These are phyloP conservation scores for Amphipyra tragopoginis DNA, from an alignment of 2,888 invertebrate species.

Conservation along the genomic window DNA sequence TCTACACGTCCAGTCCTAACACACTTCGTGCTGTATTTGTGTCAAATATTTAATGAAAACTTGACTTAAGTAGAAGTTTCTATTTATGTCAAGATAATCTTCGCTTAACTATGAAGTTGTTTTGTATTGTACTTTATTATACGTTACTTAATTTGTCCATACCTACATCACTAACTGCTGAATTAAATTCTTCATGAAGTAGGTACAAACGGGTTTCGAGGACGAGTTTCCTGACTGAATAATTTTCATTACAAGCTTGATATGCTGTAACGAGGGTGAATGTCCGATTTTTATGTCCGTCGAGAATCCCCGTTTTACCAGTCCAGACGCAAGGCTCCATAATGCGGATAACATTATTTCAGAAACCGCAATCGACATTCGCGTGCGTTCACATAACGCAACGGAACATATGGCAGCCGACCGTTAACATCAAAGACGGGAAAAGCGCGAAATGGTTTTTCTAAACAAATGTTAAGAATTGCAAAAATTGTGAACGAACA, in stretches of 20 bases:
- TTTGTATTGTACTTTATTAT: background rate
- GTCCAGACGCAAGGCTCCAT: conserved; percentile 1
- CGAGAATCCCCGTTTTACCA: conserved; percentile 1
- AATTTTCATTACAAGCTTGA: conserved; percentile 36
- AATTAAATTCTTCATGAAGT: conserved; percentile 17
- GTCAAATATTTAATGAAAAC: background rate
- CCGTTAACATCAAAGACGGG: conserved; percentile 37
- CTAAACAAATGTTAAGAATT: conserved; percentile 29
- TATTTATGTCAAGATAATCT: too few species aligned
- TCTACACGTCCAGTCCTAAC: background rate
- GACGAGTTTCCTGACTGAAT: conserved; percentile 48
- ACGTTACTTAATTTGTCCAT: background rate
- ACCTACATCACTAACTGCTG: background rate
- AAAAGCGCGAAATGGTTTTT: conserved; percentile 20
- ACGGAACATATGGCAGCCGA: conserved; percentile 35
- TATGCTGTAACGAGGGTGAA: conserved; percentile 59
- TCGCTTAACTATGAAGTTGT: background rate
- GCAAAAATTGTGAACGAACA: conserved; percentile 30
- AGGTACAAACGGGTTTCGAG: conserved; percentile 28
- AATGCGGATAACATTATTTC: conserved; percentile 24
- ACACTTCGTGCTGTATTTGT: background rate
- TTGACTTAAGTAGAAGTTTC: too few species aligned
- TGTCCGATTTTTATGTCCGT: conserved; percentile 58
- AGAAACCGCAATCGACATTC: conserved; percentile 26
- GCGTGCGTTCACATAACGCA: conserved; percentile 45